phyloP scores from a whole-genome alignment of 2,113 vertebrate species.

The Silurus asotus region DNA sequence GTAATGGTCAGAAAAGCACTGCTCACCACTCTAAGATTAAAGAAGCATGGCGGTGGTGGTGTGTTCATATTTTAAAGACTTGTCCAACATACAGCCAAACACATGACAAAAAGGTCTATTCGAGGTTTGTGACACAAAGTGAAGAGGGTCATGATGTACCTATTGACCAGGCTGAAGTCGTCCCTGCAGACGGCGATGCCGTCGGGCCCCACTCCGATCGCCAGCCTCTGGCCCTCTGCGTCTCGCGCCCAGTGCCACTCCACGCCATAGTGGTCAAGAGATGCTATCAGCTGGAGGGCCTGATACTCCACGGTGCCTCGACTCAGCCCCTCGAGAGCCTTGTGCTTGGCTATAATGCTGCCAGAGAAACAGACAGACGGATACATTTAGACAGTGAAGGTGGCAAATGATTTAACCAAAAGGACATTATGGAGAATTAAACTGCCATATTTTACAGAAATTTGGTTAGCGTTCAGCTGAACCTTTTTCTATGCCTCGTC shows the following conservation, averaged over 20 bases:
- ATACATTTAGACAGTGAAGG: neutral
- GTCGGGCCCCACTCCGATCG: slow-evolving; percentile 92
- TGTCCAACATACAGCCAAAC: neutral
- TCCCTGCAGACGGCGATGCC: slow-evolving; percentile 93
- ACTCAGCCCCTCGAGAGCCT: slow-evolving; percentile 83
- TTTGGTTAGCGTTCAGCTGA: neutral
- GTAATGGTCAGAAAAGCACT: neutral
- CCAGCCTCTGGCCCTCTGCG: slow-evolving; percentile 82
- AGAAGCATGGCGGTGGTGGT: neutral
- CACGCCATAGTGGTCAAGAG: slow-evolving; percentile 91
- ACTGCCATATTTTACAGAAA: neutral
- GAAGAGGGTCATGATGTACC: slow-evolving; percentile 66
- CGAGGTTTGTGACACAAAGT: neutral
- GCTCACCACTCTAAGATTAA: neutral
- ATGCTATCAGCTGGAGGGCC: slow-evolving; percentile 87
- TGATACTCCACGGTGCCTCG: slow-evolving; percentile 90
- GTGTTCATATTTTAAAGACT: no score
- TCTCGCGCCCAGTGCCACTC: slow-evolving; percentile 95
- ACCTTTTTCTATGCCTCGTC: neutral
- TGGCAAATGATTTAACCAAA: neutral
- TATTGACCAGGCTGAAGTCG: slow-evolving; percentile 88
- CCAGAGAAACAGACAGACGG: neutral
- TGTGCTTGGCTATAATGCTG: slow-evolving; percentile 89
- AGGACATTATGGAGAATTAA: neutral
- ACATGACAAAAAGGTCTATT: no score